A percentile compares a stretch with the other conserved stretches of the same genome.
Conservation (phyloP, 2,888 invertebrate species). For the Pristionchus japonicus region DNA sequence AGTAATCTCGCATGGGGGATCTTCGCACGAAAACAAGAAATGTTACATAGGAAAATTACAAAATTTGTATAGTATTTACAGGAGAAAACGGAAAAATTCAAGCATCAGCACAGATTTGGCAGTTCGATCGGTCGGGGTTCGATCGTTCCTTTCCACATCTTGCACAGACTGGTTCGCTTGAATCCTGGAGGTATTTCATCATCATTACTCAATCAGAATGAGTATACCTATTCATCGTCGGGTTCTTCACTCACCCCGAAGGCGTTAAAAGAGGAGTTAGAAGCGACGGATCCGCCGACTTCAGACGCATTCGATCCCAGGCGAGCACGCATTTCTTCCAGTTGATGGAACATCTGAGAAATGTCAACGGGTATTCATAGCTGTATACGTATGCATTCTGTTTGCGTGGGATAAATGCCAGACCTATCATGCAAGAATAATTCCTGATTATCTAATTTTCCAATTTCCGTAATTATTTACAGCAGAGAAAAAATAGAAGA, state of each 20-base stretch:
- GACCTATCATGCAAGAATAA: no score
- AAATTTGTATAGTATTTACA: slow-evolving; percentile 18
- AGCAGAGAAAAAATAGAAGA: no score
- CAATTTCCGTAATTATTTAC: no score
- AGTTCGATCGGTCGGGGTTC: slow-evolving; percentile 49
- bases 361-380: neutral
- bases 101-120: slow-evolving; percentile 47
- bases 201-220: neutral
- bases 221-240: neutral
- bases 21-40: slow-evolving; percentile 36
- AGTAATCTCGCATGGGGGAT: slow-evolving; percentile 4
- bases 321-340: slow-evolving; percentile 39
- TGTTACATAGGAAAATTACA: slow-evolving; percentile 24
- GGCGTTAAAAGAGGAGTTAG: slow-evolving; percentile 26
- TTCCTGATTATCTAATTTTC: no score
- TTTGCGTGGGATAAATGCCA: no score
- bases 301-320: slow-evolving; percentile 22
- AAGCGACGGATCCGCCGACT: neutral
- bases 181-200: slow-evolving; percentile 37
- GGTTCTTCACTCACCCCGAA: slow-evolving; percentile 38
- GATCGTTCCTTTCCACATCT: slow-evolving; percentile 63
- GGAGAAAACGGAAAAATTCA: neutral
- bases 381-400: neutral
- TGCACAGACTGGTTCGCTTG: slow-evolving; percentile 59
- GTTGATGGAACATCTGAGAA: slow-evolving; percentile 24